These are phyloP conservation scores for Sinopyrophorus schimmeli DNA, from an alignment of 2,888 invertebrate species.

Conservation along the genomic window DNA sequence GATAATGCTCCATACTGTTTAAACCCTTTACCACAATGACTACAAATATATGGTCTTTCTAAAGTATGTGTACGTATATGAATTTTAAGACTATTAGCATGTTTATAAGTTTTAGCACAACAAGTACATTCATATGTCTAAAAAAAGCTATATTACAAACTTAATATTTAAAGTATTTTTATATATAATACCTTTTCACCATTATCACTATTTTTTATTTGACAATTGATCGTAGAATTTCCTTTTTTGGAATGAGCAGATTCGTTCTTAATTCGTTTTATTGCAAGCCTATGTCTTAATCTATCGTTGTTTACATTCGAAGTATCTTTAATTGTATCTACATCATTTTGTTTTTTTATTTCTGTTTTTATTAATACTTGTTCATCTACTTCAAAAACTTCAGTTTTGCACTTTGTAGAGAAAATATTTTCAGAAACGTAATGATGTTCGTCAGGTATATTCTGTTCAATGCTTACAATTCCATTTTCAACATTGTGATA, in stretches of 20 bases:
- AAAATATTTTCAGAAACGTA: too few species aligned
- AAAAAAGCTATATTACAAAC: conserved; percentile 14
- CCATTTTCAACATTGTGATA: conserved; percentile 3
- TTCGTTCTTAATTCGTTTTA: conserved; percentile 20
- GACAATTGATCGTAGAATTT: conserved; percentile 15
- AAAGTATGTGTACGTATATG: conserved; percentile 49
- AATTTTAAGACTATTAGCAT: conserved; percentile 43
- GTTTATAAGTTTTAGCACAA: conserved; percentile 38
- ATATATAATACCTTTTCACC: conserved; percentile 27
- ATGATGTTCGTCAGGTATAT: too few species aligned
- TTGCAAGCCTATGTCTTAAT: conserved; percentile 20
- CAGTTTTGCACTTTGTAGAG: too few species aligned
- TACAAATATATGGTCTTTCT: conserved; percentile 49
- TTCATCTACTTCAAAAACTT: conserved; percentile 3
- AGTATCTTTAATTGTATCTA: conserved; percentile 22
- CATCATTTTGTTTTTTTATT: conserved; percentile 17
- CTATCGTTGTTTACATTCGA: conserved; percentile 28
- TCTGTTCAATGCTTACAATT: not conserved
- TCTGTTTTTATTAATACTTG: conserved; percentile 18
- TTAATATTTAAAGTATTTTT: not conserved
- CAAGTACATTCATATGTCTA: conserved; percentile 34
- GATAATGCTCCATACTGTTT: conserved; percentile 46
- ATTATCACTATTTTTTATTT: conserved; percentile 25
- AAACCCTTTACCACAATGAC: conserved; percentile 48
- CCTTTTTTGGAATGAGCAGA: conserved; percentile 12